These are phyloP conservation scores for Meganola albula DNA, from an alignment of 2,888 invertebrate species.

Conservation along the genomic window DNA sequence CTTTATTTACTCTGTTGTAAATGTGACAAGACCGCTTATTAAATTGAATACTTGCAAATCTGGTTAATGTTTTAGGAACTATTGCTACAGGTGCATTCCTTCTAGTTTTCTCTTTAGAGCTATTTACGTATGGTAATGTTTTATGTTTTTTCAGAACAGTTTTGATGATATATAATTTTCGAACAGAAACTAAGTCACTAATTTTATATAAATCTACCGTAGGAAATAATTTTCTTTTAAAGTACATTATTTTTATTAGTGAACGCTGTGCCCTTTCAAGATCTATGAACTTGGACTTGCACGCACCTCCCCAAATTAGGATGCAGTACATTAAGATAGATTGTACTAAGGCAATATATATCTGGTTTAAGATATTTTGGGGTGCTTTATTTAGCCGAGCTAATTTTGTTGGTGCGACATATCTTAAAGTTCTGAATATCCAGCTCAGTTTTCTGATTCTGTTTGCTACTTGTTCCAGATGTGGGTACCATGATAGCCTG, in stretches of 20 bases:
- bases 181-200: constrained; percentile 1
- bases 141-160: background rate
- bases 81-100: background rate
- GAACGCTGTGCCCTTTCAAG: constrained; percentile 1
- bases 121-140: background rate
- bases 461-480: background rate
- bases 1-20: too few species aligned
- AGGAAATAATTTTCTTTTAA: background rate
- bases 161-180: constrained; percentile 3
- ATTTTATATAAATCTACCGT: constrained; percentile 1
- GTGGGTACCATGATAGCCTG: background rate
- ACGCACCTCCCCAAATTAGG: constrained; percentile 1
- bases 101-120: background rate
- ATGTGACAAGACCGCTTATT: too few species aligned
- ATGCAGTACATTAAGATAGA: constrained; percentile 4
- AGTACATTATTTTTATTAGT: constrained; percentile 2
- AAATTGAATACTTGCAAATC: constrained; percentile 6
- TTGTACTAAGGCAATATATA: constrained; percentile 2
- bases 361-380: constrained; percentile 2
- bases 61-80: background rate
- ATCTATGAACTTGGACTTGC: background rate
- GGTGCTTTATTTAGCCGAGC: background rate
- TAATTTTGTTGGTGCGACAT: constrained; percentile 1
- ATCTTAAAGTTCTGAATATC: constrained; percentile 1
- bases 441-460: constrained; percentile 1